phyloP scores from a whole-genome alignment of 2,797 vertebrate species.

The Pangasius sanitwongsei region DNA sequence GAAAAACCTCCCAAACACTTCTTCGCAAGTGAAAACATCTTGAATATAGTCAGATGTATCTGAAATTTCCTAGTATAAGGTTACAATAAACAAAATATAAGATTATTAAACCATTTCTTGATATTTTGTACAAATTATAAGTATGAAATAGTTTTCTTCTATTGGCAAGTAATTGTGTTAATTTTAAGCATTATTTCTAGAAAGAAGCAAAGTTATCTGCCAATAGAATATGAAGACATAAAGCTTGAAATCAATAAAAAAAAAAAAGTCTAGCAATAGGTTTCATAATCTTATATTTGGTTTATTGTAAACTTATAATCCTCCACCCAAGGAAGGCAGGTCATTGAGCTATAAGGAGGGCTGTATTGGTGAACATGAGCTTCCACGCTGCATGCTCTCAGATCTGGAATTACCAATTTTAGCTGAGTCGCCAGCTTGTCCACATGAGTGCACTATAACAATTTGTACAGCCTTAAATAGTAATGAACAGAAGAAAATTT shows the following conservation, averaged over 20 bases:
- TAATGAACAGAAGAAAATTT: neutral
- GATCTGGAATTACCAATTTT: neutral
- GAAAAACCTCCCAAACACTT: neutral
- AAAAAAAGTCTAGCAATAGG: neutral
- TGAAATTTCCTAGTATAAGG: neutral
- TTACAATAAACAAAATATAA: neutral
- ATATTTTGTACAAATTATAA: too few relatives aligned
- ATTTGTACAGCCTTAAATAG: neutral
- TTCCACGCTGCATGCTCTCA: neutral
- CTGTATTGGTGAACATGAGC: neutral
- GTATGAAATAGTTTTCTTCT: too few relatives aligned
- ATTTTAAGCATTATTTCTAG: neutral
- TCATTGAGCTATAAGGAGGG: neutral
- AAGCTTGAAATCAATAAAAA: neutral
- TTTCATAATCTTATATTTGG: neutral
- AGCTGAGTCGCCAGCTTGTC: neutral
- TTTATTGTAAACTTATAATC: neutral
- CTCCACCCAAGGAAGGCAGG: neutral
- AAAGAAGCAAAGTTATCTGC: neutral
- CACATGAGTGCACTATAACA: constrained; percentile 18
- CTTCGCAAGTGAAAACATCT: neutral
- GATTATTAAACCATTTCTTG: neutral
- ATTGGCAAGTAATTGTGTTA: neutral
- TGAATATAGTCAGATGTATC: neutral
- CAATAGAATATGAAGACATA: neutral